Conservation (phyloP, 1,140 invertebrate species). For the Scylla paramamosain region DNA sequence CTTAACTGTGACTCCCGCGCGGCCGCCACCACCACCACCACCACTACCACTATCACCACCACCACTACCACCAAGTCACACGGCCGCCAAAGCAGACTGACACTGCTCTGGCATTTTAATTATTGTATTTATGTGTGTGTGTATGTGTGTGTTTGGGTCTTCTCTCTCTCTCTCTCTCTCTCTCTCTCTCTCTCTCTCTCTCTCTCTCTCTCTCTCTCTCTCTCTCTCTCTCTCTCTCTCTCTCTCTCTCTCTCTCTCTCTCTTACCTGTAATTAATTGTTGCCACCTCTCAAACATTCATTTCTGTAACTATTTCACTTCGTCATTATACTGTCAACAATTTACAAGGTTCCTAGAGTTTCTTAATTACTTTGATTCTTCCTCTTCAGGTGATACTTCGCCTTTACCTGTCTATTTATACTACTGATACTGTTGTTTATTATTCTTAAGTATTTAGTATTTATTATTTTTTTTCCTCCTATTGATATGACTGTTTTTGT, state of each 20-base stretch:
- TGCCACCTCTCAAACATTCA: no score
- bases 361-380: background rate
- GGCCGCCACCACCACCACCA: slow-evolving; percentile 25
- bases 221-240: slow-evolving; percentile 67
- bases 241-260: slow-evolving; percentile 55
- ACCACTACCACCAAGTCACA: background rate
- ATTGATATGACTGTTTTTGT: background rate
- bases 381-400: background rate
- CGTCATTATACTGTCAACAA: background rate
- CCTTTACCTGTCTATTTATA: background rate
- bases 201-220: slow-evolving; percentile 16
- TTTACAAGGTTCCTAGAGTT: background rate
- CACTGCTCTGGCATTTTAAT: background rate
- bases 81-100: background rate
- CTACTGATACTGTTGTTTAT: background rate
- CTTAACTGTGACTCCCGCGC: background rate
- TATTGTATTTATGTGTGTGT: slow-evolving; percentile 6
- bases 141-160: background rate
- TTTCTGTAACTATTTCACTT: no score
- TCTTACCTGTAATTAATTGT: background rate
- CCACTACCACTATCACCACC: background rate
- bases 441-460: background rate
- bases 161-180: slow-evolving; percentile 66
- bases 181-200: slow-evolving; percentile 25
- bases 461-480: background rate